These are phyloP conservation scores for Arctia plantaginis DNA, from an alignment of 2,888 invertebrate genomes.

Conservation along the genomic window DNA sequence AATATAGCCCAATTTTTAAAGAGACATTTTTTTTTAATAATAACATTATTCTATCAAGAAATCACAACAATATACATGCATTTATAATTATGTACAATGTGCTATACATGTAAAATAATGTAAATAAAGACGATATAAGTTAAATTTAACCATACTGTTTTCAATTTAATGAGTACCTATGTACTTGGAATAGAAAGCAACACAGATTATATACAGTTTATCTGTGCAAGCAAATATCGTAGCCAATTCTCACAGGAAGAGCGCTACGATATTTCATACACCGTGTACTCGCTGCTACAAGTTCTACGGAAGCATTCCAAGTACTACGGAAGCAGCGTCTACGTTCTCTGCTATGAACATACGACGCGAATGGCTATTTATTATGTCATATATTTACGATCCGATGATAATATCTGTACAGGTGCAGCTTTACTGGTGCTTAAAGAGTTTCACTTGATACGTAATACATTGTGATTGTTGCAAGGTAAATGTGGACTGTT, in stretches of 20 bases:
- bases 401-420: neutral
- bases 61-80: too few relatives aligned
- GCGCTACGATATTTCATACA: neutral
- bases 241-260: neutral
- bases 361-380: neutral
- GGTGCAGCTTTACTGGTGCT: neutral
- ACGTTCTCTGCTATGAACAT: conserved; percentile 3
- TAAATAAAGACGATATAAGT: too few relatives aligned
- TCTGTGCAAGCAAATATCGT: neutral
- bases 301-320: conserved; percentile 10
- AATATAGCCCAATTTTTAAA: too few relatives aligned
- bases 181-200: too few relatives aligned
- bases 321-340: conserved; percentile 14
- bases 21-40: too few relatives aligned
- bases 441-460: neutral
- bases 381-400: neutral
- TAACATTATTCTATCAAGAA: too few relatives aligned
- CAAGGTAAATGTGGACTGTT: neutral
- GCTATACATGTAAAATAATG: too few relatives aligned
- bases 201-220: neutral
- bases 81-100: too few relatives aligned
- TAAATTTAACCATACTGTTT: neutral
- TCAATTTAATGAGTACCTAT: neutral
- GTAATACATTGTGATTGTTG: neutral
- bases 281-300: conserved; percentile 5